Base-by-base conservation (phyloP, 2,113 vertebrate species). In the Oplegnathus fasciatus region DNA sequence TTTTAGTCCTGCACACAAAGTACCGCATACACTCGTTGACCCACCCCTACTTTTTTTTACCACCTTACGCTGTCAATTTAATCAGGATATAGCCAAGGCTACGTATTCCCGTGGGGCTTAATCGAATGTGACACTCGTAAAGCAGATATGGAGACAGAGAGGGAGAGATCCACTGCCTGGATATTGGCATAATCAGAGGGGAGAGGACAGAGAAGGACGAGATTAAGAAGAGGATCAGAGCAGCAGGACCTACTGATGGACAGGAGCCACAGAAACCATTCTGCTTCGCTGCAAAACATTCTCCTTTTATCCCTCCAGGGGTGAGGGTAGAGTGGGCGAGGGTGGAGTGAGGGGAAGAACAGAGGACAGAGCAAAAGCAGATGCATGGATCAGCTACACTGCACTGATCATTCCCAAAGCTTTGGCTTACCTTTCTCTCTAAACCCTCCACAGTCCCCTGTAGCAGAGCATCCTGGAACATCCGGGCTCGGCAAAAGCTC, bases 151-250 rank as follows among this genome's bases (percentile, higher is more conserved):
- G 48, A 83, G 73, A 78, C 55, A 7, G 50, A 60, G 18, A 70
- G 24, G 44, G 17, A 52, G 11, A 37, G 57, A 65, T 78, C 68
- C 58, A 61, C 30, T 37, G 57, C 58, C 40, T 84, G 72, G 50
- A 80, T 80, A 58, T 85, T 75, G 66, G 70, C 44, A 58, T 86
- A 84, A 82, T 88, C 76, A 75, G 71, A 74, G 32, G 8, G 65
- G 71, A 80, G 24, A 61, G 69, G 85, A 62, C 60, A 64, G 72
- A 75, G 77, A 52, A 75, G 80, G 84, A 85, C 57, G 18, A 66
- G 84, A 87, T 88, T 80, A 87, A 78, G 75, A 85, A 22, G 60
- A 50, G 76, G 78, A 90, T 88, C 81, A 58, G 72, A 80, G 66
- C 28, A 60, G 58, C 58, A 48, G 50, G 55, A 64, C 50, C 62